Conservation (phyloP, 2,888 invertebrate species). For the Heterodera filipjevi region DNA sequence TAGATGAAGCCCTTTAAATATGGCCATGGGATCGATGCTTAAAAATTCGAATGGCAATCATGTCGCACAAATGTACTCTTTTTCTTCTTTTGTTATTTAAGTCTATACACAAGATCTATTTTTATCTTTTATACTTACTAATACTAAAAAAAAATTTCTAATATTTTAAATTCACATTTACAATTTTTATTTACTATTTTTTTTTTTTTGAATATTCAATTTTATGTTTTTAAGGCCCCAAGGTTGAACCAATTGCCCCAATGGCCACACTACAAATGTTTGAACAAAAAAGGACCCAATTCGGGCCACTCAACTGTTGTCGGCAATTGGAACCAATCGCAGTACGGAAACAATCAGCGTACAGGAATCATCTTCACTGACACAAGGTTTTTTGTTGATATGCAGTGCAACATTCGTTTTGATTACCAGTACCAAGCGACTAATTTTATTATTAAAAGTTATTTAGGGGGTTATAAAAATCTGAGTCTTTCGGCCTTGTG, state of each 20-base stretch:
- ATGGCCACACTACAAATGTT: background rate
- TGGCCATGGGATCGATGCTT: background rate
- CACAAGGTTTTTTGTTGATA: background rate
- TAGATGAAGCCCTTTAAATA: background rate
- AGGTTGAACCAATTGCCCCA: background rate
- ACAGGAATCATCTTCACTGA: background rate
- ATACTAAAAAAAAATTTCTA: too few species aligned
- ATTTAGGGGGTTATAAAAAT: too few species aligned
- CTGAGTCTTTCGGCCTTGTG: too few species aligned
- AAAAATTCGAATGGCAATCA: background rate
- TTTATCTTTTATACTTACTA: too few species aligned
- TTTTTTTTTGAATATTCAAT: too few species aligned
- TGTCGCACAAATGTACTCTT: background rate
- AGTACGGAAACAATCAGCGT: background rate
- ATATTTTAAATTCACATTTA: too few species aligned
- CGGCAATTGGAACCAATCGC: background rate
- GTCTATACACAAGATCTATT: too few species aligned
- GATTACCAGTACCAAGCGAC: background rate
- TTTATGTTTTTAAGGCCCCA: too few species aligned
- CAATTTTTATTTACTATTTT: too few species aligned
- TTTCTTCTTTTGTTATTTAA: background rate
- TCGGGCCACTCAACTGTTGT: background rate
- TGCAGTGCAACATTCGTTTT: background rate
- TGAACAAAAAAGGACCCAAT: background rate
- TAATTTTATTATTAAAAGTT: background rate